These are phyloP conservation scores for Takifugu bimaculatus DNA, from an alignment of 2,113 vertebrate genomes.

Conservation along the genomic window DNA sequence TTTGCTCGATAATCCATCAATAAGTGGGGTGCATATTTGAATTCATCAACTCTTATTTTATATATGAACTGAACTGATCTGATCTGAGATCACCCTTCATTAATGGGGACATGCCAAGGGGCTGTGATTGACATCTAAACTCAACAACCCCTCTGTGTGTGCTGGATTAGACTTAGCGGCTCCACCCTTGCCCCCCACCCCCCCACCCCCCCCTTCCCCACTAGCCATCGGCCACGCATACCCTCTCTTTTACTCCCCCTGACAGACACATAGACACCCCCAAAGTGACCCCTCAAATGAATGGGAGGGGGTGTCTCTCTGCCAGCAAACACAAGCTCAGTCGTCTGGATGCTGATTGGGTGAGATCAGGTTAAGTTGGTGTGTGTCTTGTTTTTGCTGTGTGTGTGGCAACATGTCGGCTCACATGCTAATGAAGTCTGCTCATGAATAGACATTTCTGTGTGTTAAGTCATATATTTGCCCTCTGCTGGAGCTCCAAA, in stretches of 20 bases:
- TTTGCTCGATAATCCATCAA: too few species aligned
- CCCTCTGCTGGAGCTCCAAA: conserved; percentile 17
- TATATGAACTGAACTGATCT: too few species aligned
- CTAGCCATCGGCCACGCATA: conserved; percentile 6
- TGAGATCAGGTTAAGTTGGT: conserved; percentile 21
- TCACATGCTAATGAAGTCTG: conserved; percentile 5
- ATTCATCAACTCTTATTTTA: too few species aligned
- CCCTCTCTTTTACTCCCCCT: conserved; percentile 7
- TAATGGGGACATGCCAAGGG: background rate
- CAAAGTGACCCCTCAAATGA: background rate
- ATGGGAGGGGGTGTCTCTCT: background rate
- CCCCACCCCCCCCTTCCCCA: conserved; percentile 18
- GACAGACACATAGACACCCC: conserved; percentile 4
- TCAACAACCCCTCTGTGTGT: conserved; percentile 51
- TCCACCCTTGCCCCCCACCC: conserved; percentile 59
- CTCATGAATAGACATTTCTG: conserved; percentile 33
- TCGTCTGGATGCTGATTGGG: conserved; percentile 6
- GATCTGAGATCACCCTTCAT: background rate
- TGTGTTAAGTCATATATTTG: conserved; percentile 20
- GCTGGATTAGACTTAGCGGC: conserved; percentile 60
- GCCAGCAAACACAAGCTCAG: background rate
- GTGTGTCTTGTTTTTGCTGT: background rate
- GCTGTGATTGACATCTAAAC: conserved; percentile 15
- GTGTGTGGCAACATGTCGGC: background rate
- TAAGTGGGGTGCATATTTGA: too few species aligned